Percentiles rank a stretch among this genome's conserved stretches.
phyloP scores from a whole-genome alignment of 2,797 vertebrate species.

The Eremophila alpestris region DNA sequence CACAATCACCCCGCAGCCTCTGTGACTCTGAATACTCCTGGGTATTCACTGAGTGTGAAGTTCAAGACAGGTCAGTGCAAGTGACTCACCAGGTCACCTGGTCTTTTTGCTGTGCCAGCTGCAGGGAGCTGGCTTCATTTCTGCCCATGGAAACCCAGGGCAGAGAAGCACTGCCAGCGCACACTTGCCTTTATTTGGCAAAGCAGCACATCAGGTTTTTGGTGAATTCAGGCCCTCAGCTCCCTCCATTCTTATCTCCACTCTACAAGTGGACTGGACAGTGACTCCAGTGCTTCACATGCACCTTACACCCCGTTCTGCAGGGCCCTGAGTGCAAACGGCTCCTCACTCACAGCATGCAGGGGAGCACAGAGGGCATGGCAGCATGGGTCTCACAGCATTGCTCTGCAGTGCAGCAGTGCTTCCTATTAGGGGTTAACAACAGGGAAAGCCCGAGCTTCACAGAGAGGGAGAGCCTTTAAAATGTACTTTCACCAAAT shows the following conservation, averaged over 20 bases:
- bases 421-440: not conserved
- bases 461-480: not conserved
- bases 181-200: not conserved
- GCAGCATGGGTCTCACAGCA: not conserved
- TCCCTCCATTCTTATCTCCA: not conserved
- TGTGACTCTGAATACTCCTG: not conserved
- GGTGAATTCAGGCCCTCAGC: not conserved
- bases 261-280: not conserved
- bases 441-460: not conserved
- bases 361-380: not conserved
- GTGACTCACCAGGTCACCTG: not conserved
- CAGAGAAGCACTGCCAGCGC: not conserved
- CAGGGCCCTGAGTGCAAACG: not conserved
- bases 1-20: not conserved
- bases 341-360: not conserved
- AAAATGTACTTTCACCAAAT: not conserved
- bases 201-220: not conserved
- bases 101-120: not conserved
- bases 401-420: not conserved
- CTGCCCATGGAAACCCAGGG: not conserved
- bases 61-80: not conserved
- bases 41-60: not conserved
- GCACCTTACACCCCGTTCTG: not conserved
- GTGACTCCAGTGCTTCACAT: accelerated
- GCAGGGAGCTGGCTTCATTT: not conserved